Base-by-base conservation (phyloP, 2,888 invertebrate genomes). In the Andricus curvator region DNA sequence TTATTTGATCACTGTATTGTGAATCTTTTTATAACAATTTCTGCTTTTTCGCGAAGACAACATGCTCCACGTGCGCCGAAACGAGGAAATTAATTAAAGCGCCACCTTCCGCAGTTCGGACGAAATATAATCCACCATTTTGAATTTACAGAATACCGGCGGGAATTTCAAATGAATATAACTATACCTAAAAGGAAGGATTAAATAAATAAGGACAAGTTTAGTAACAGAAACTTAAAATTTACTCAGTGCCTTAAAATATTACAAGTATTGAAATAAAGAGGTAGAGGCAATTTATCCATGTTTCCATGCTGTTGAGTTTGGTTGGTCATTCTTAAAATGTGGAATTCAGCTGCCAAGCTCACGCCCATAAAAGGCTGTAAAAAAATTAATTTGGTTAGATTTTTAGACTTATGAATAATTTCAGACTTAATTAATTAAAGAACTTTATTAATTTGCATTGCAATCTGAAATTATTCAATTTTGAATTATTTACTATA, bases 361-460 rank as follows among this genome's bases (percentile, higher is more conserved):
- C 37, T 56, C 22, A 82, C 64, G 77, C 66, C 82, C 82, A 82
- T 22, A 82, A 70, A 17, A 82, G 66, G 77, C 82, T 82, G 80
- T 17, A 80, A 82, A 70, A 70, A 67, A n/a, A 79, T 15, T 74
- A 41, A 33, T 22, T 62, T 37, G 41, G 33, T 68, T 80, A 77
- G 11, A 25, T 70, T 60, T 67, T 48, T 70, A 22, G 48, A 33
- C 33, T 33, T 33, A 33, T 33, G 0, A 33, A 33, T 33, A 33
- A 33, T 33, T 33, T 8, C 37, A 37, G 9, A 8, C 37, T 37
- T 9, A 37, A 37, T 37, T 29, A 25, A 25, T 25, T 25, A 25
- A 1, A 25, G 25, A 25, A 25, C 25, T 25, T 37, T 3, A 8
- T 37, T 13, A 13, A 44, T 44, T 44, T 44, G 15, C 44, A 44